These are phyloP conservation scores for Phocoena sinus DNA, from an alignment of 2,113 vertebrate species.

Conservation along the genomic window DNA sequence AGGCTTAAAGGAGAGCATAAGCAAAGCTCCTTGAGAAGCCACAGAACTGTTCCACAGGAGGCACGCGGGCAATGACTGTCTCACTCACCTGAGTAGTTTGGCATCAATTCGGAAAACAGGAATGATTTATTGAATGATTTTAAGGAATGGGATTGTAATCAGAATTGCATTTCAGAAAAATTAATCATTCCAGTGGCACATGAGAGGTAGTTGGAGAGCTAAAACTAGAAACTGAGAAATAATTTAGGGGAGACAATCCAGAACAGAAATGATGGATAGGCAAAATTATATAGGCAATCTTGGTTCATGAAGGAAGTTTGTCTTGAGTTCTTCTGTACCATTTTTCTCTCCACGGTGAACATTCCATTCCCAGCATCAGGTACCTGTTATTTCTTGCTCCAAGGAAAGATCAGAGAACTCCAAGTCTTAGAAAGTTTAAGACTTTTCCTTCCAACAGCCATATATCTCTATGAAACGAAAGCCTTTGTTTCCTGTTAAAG, in stretches of 20 bases:
- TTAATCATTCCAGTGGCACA: background rate
- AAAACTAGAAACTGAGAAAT: background rate
- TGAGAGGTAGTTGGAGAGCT: background rate
- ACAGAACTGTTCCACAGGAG: background rate
- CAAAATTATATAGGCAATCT: background rate
- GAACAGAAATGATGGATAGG: background rate
- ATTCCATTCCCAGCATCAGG: background rate
- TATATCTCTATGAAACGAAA: background rate
- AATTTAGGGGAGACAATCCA: background rate
- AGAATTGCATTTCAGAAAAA: background rate
- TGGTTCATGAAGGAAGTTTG: background rate
- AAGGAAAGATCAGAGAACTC: background rate
- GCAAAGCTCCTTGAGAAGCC: background rate
- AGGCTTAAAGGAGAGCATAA: background rate
- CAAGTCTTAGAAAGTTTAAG: background rate
- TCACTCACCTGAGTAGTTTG: background rate
- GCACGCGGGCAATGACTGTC: background rate
- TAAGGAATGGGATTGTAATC: background rate
- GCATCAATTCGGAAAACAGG: background rate
- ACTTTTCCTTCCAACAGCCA: background rate
- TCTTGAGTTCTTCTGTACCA: background rate
- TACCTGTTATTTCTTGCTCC: background rate
- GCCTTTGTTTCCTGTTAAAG: conserved; percentile 17
- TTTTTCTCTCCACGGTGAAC: background rate
- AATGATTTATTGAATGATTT: background rate